Evolutionary conservation across 2,113 vertebrate species (phyloP).

Genomic region (Strix aluco): DNA sequence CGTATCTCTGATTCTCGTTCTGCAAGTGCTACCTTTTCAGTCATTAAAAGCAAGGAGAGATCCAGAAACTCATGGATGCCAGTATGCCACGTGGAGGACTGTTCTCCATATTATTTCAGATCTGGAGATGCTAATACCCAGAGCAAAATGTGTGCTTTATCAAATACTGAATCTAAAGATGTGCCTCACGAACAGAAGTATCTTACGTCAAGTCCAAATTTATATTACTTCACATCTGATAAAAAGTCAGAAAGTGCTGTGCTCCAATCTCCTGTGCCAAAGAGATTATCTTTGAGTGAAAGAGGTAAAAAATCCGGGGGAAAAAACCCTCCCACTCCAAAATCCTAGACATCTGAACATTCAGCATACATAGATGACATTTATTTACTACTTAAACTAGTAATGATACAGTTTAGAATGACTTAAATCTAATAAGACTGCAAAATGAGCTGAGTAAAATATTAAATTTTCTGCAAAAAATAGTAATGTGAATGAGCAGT

Average conservation of each 20-base stretch:
- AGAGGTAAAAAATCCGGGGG: conserved; percentile 59
- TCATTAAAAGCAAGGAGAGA: conserved; percentile 44
- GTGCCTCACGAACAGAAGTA: not conserved
- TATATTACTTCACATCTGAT: conserved; percentile 61
- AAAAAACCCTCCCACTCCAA: not conserved
- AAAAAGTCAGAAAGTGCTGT: conserved; percentile 30
- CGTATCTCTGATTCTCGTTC: not conserved
- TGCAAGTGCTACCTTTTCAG: conserved; percentile 39
- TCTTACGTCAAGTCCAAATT: conserved; percentile 40
- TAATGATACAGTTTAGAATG: not conserved
- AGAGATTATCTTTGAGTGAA: conserved; percentile 73
- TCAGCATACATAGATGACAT: not conserved
- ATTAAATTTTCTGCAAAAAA: not conserved
- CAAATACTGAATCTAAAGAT: not conserved
- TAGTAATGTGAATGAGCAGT: not conserved
- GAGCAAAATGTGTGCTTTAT: not conserved
- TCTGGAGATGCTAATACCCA: conserved; percentile 31
- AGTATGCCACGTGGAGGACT: not conserved
- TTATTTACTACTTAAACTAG: not conserved
- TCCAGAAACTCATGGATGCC: not conserved
- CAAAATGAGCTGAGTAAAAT: not conserved
- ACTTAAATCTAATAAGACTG: accelerated
- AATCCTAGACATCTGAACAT: not conserved
- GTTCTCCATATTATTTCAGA: conserved; percentile 52
- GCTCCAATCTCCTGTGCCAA: conserved; percentile 71